A percentile compares a stretch with the other conserved stretches of the same genome.
These are phyloP conservation scores for Ceratina australensis DNA, from an alignment of 1,140 invertebrate genomes.

Conservation along the genomic window DNA sequence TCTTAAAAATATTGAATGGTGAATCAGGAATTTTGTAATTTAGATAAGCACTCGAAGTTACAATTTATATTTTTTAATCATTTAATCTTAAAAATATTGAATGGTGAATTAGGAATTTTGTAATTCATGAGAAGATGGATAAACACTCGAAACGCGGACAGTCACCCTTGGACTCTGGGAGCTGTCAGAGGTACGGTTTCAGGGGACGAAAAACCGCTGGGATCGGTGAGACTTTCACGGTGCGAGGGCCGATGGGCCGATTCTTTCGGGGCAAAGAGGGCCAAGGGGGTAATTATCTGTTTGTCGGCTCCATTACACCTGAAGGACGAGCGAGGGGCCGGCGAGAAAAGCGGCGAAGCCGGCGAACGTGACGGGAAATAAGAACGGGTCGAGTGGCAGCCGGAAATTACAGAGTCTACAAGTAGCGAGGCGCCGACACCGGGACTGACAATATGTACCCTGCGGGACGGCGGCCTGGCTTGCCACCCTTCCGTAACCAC, in stretches of 20 bases:
- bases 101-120: no score
- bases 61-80: no score
- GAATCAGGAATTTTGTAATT: no score
- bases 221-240: not conserved
- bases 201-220: not conserved
- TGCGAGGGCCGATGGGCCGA: not conserved
- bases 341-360: conserved; percentile 60
- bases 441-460: conserved; percentile 61
- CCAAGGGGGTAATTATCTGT: conserved; percentile 74
- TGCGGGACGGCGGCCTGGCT: not conserved
- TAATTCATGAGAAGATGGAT: no score
- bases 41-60: no score
- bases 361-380: conserved; percentile 76
- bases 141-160: no score
- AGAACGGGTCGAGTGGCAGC: conserved; percentile 74
- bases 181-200: not conserved
- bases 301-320: conserved; percentile 74
- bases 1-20: no score
- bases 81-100: no score
- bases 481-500: not conserved
- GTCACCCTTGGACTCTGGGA: no score
- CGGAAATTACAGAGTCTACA: conserved; percentile 76
- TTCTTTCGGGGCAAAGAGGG: conserved; percentile 52
- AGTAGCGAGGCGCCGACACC: conserved; percentile 44
- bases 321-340: conserved; percentile 58